phyloP scores from a whole-genome alignment of 2,888 invertebrate genomes.

The Priocnemis perturbator region DNA sequence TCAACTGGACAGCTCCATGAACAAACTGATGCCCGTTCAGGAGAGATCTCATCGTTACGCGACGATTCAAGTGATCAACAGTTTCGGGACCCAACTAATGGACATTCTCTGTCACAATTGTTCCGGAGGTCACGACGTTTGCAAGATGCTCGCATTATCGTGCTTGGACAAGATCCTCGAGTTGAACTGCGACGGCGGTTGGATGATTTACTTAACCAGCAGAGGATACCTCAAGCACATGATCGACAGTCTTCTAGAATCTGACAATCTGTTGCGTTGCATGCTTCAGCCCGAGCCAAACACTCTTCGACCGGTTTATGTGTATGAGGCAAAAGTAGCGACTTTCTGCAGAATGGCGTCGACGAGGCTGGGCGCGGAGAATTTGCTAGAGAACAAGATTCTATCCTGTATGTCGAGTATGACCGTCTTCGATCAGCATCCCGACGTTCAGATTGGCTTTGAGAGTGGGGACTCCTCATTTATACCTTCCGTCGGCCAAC shows the following conservation, averaged over 20 bases:
- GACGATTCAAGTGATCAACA: slow-evolving; percentile 81
- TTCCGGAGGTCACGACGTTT: slow-evolving; percentile 91
- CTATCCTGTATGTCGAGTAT: slow-evolving; percentile 82
- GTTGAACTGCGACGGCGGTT: slow-evolving; percentile 83
- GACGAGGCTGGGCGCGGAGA: slow-evolving; percentile 81
- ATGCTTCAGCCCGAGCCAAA: slow-evolving; percentile 82
- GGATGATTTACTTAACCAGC: slow-evolving; percentile 80
- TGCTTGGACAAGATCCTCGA: slow-evolving; percentile 88
- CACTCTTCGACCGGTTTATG: slow-evolving; percentile 86
- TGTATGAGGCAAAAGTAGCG: slow-evolving; percentile 92
- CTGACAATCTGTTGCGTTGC: slow-evolving; percentile 82
- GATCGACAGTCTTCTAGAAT: slow-evolving; percentile 86
- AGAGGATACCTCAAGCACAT: slow-evolving; percentile 88
- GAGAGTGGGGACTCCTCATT: slow-evolving; percentile 73
- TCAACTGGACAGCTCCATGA: slow-evolving; percentile 80
- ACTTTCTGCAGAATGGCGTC: slow-evolving; percentile 84
- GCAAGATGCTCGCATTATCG: slow-evolving; percentile 91
- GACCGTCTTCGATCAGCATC: slow-evolving; percentile 84
- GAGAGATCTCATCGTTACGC: slow-evolving; percentile 72
- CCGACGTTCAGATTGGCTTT: slow-evolving; percentile 78
- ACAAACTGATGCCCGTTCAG: slow-evolving; percentile 63
- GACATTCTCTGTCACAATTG: slow-evolving; percentile 91
- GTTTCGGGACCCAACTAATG: slow-evolving; percentile 88
- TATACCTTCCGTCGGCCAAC: slow-evolving; percentile 80
- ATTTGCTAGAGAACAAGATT: slow-evolving; percentile 79